Base-by-base conservation (phyloP, 23 tunicate species). In the Halocynthia aurantium region DNA sequence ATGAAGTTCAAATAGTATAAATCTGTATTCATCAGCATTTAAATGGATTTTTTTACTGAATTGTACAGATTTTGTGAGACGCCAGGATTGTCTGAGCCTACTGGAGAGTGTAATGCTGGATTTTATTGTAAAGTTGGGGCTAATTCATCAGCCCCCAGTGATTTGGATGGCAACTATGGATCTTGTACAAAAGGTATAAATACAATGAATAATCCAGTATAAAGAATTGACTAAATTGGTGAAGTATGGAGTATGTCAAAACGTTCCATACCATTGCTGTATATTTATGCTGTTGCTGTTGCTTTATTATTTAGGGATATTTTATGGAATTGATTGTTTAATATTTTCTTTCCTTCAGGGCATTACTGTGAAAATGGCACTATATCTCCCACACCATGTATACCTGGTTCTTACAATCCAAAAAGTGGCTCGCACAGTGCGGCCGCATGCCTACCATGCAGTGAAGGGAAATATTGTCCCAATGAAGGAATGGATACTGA, bases 401-500 rank as follows among this genome's bases (percentile, higher is more conserved):
- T 54, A 6, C 88, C 87, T 11, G 98, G 98, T 7, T 53, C 80
- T 0, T 92, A 77, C 62, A 92, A 92, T 72, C 84, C 92, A 17
- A n/a, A 50, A 51, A 9, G 18, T 69, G 80, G 85, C 49, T 83
- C 76, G 17, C 62, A 76, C 31, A 81, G 86, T 77, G 57, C 54
- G 49, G 68, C 89, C 22, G 82, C 83, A 49, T 92, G 98, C 68
- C 52, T 78, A 6, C 78, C 67, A 6, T 92, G 98, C 61, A 81
- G 87, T 52, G 73, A 52, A n/a, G 98, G 98, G 56, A 86, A 57
- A 19, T 86, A 72, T 72, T 92, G 98, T 61, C 92, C 92, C 9
- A 67, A 53, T 44, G 80, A 70, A 31, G 69, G 69, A 61, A 87
- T 87, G 87, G 62, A 84, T 2, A 57, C 78, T 21, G 92, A 92